Base-by-base conservation (phyloP, 1,140 invertebrate genomes). In the Doryteuthis pealeii region DNA sequence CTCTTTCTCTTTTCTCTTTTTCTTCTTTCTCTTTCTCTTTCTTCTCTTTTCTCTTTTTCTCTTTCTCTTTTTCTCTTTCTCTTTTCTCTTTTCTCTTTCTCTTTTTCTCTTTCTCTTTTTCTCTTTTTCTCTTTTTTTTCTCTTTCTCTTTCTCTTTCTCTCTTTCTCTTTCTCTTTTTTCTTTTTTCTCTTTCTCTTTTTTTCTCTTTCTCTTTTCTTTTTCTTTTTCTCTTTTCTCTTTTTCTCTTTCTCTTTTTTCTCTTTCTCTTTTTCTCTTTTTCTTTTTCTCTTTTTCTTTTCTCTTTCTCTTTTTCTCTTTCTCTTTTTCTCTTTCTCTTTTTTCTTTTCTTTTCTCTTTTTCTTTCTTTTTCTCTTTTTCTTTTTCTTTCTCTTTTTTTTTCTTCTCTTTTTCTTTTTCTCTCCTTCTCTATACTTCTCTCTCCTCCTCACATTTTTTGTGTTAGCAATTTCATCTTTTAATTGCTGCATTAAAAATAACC, bases 381-480 rank as follows among this genome's bases (percentile, higher is more conserved):
- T n/a, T n/a, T n/a, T n/a, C n/a, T n/a, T n/a, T n/a, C n/a, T n/a
- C n/a, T n/a, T n/a, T n/a, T n/a, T n/a, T n/a, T n/a, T n/a, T 26
- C 8, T 14, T 18, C 45, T 31, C 22, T 54, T 26, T 22, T 45
- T 26, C 45, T 45, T 31, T 2, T 31, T 1, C 45, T 54, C 45
- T 22, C 35, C 49, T 43, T 54, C 71, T 58, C 45, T 0, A 32
- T 54, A 32, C n/a, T n/a, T 54, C 71, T 54, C 35, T 0, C 71
- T 54, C 71, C 5, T 35, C 92, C 87, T 15, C 70, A 22, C 8
- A 49, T n/a, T n/a, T n/a, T n/a, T n/a, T n/a, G 10, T 49, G 10
- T 49, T 22, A 12, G 10, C 22, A 22, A 49, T 22, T 49, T 22
- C 45, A 12, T 49, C 45, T 49, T 22, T 15, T 49, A 1, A 12